Conservation (phyloP, 1,140 invertebrate species). For the Lanistes nyassanus region DNA sequence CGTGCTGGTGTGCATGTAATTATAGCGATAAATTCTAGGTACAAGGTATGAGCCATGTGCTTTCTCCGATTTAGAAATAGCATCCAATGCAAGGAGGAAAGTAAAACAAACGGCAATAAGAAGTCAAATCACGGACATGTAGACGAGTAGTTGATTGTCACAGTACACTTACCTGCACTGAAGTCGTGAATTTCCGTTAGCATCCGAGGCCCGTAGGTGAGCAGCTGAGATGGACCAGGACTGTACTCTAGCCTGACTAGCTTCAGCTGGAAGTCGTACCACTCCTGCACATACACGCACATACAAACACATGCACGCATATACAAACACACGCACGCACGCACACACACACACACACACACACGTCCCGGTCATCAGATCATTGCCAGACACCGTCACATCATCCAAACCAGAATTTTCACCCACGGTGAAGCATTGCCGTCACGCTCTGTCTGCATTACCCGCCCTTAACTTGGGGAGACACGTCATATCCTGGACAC, state of each 20-base stretch:
- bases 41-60: no score
- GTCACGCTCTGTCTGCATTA: conserved; percentile 3
- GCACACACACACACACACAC: conserved; percentile 2
- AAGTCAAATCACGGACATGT: no score
- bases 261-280: neutral
- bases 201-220: neutral
- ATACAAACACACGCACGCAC: neutral
- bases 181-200: conserved; percentile 15
- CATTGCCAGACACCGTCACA: conserved; percentile 29
- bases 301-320: neutral
- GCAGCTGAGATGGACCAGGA: neutral
- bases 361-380: conserved; percentile 14
- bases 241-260: neutral
- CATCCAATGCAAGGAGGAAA: no score
- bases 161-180: neutral
- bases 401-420: conserved; percentile 48
- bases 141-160: no score
- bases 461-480: neutral
- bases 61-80: no score
- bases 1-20: no score
- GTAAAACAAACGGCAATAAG: no score
- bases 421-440: conserved; percentile 39
- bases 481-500: neutral
- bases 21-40: no score
- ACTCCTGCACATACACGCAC: neutral